Base-by-base conservation (phyloP, 2,113 vertebrate species). In the Prunella fulvescens region DNA sequence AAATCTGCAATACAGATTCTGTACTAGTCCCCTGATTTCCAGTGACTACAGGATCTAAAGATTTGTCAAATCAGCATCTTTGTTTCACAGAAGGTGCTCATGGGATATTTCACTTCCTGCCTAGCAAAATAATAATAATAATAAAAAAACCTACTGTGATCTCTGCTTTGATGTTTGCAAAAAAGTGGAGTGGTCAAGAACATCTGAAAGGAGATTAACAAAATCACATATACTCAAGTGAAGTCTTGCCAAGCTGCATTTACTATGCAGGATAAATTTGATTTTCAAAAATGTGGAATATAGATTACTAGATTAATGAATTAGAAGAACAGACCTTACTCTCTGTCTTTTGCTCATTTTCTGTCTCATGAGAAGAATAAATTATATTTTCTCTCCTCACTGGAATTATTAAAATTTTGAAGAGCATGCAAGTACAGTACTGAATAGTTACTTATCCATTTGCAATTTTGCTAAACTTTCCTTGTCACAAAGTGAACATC, bases 201-300 rank as follows among this genome's bases (percentile, higher is more conserved):
- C 56, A 86, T 92, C 72, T 77, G 78, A 88, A 78, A 90, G 69
- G 19, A 88, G 72, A 95, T 90, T 86, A 90, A 37, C 51, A 61
- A 91, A 90, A 88, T 86, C 87, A 71, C 79, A 56, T 74, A 72
- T 13, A 62, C 35, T 74, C 47, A 67, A 94, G 71, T 74, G 91
- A 94, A 94, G 53, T 17, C 79, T 69, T 90, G 70, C 79, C 76
- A 93, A 57, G n/a, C 17, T 94, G 39, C 67, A 86, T 81, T 94
- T 90, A 60, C 44, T 86, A 86, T 91, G 74, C 56, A 89, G 84
- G 62, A 85, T 44, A 95, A 94, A 92, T 91, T n/a, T 56, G 50
- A 89, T 90, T 90, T 91, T 81, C 72, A 95, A 92, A 94, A 96
- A 82, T 50, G 42, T 72, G 58, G 81, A 91, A 85, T 94, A 77